These are phyloP conservation scores for Dilophus febrilis DNA, from an alignment of 2,888 invertebrate species.

Conservation along the genomic window DNA sequence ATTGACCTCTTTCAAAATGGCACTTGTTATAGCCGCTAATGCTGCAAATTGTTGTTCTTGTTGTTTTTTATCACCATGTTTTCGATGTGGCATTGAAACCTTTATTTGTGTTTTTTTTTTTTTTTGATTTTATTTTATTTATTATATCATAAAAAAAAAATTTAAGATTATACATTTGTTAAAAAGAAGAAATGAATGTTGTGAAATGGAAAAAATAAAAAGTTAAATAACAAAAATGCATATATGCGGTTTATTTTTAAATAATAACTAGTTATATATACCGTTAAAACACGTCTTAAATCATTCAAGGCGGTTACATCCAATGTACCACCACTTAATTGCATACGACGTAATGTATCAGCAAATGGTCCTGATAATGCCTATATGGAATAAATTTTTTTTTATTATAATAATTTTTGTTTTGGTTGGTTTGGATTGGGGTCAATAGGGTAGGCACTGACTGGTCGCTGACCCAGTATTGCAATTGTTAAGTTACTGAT, in stretches of 20 bases:
- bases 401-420: neutral
- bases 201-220: neutral
- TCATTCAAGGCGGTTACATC: constrained; percentile 58
- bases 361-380: constrained; percentile 72
- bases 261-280: constrained; percentile 25
- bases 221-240: neutral
- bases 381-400: constrained; percentile 38
- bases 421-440: no score
- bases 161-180: no score
- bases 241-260: neutral
- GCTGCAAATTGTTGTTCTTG: constrained; percentile 60
- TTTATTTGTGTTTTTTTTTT: constrained; percentile 17
- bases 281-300: constrained; percentile 52
- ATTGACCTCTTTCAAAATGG: constrained; percentile 52
- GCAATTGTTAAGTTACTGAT: no score
- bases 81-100: constrained; percentile 57
- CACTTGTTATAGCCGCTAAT: constrained; percentile 31
- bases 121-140: neutral
- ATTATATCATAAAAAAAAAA: no score
- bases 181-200: constrained; percentile 3
- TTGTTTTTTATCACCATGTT: constrained; percentile 36
- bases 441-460: no score
- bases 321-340: constrained; percentile 49
- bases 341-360: constrained; percentile 58
- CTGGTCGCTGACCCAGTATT: no score